These are phyloP conservation scores for Drosophila pseudoananassae DNA, from an alignment of 1,140 invertebrate genomes.

Conservation along the genomic window DNA sequence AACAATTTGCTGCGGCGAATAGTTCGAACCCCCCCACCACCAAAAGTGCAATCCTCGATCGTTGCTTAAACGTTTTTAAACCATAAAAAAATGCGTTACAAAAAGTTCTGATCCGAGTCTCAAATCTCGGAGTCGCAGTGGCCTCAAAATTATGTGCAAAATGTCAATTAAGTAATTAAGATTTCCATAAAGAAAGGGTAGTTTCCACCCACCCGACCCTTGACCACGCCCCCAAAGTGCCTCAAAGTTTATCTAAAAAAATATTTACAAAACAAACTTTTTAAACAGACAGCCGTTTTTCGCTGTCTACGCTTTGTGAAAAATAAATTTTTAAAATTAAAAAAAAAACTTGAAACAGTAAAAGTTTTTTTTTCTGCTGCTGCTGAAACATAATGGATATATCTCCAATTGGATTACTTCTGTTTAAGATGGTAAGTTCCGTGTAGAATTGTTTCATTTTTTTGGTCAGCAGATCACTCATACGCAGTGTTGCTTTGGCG, in stretches of 20 bases:
- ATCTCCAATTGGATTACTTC: conserved; percentile 72
- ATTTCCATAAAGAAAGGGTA: background rate
- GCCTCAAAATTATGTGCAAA: conserved; percentile 9
- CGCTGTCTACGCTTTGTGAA: background rate
- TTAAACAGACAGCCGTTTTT: conserved; percentile 2
- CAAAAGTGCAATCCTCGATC: conserved; percentile 29
- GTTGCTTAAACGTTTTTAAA: conserved; percentile 6
- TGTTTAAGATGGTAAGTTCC: conserved; percentile 66
- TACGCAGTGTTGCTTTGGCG: conserved; percentile 64
- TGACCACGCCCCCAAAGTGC: conserved; percentile 34
- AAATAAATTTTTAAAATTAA: conserved; percentile 10
- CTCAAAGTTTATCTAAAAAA: conserved; percentile 47
- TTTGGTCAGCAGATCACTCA: conserved; percentile 55
- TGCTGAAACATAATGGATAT: conserved; percentile 72
- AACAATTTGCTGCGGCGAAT: conserved; percentile 38
- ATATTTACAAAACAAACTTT: conserved; percentile 28
- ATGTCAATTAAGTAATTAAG: conserved; percentile 38
- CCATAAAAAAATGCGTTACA: conserved; percentile 39
- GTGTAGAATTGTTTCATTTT: background rate
- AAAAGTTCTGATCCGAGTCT: conserved; percentile 25
- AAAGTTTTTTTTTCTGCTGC: conserved; percentile 16
- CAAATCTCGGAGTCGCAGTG: conserved; percentile 25
- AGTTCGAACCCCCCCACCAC: conserved; percentile 3
- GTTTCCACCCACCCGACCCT: conserved; percentile 14
- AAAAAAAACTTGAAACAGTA: conserved; percentile 35